Evolutionary conservation across 2,888 invertebrate species (phyloP).

Genomic region (Trichacis sp.): DNA sequence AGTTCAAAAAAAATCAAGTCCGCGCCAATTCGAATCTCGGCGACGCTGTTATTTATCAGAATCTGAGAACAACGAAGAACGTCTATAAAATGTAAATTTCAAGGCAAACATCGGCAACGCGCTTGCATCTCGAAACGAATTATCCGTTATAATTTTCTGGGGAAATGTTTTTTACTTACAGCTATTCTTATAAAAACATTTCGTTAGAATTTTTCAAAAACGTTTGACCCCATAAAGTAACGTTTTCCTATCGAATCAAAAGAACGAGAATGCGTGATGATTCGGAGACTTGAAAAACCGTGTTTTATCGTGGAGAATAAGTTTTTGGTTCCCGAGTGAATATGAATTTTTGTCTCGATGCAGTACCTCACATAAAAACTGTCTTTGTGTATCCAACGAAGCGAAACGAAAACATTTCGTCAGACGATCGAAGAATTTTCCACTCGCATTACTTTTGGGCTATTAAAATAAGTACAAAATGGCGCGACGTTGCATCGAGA

Average conservation of each 20-base stretch:
- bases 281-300: too few relatives aligned
- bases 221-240: too few relatives aligned
- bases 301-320: background rate
- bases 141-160: background rate
- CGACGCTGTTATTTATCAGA: background rate
- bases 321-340: background rate
- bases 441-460: background rate
- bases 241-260: background rate
- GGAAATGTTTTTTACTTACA: background rate
- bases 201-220: background rate
- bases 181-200: background rate
- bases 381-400: too few relatives aligned
- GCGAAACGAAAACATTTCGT: background rate
- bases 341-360: background rate
- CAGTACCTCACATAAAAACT: too few relatives aligned
- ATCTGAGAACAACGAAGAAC: slow-evolving; percentile 8
- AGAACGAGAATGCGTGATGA: background rate
- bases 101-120: background rate
- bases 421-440: too few relatives aligned
- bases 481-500: background rate
- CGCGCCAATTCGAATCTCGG: background rate
- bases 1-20: too few relatives aligned
- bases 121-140: too few relatives aligned
- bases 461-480: background rate
- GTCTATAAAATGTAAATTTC: background rate